Evolutionary conservation across 2,888 invertebrate species (phyloP), one percentile per base, ranked within the genome.

Genomic region (Parnassius smintheus): DNA sequence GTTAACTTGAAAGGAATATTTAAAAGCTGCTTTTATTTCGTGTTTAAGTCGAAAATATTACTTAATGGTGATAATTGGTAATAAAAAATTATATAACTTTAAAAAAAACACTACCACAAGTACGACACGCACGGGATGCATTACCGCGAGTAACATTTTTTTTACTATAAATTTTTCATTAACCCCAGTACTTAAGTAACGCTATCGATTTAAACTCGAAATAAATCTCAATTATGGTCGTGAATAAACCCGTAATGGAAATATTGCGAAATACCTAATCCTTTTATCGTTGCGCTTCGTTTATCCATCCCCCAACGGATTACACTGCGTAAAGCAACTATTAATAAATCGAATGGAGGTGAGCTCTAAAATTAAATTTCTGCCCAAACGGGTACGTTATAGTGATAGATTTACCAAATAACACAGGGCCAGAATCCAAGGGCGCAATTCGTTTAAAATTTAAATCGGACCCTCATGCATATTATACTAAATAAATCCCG

Each of bases 401-500:
- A 86, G 86, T 88, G 85, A 91, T 91, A 88, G 88, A 87, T 90
- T 85, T 85, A 80, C 85, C 79, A 85, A 87, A 85, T 85, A 86
- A 87, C 84, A 84, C 81, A 78, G 82, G 81, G 79, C 81, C 77
- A 76, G 83, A 87, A 88, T 87, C 88, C 88, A 90, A 91, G 89
- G 91, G 88, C 87, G 82, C 88, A 89, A 90, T 91, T 89, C 91
- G 88, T 91, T 91, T 90, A 91, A 91, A 91, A 91, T 91, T 91
- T 91, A 90, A 91, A 91, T 86, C 82, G 84, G 83, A 90, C 88
- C 90, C 89, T 91, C 91, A 91, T 91, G 89, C 91, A 91, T 91
- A 91, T 87, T 91, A 91, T 87, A 90, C 91, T 89, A 91, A 91
- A 91, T 89, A 91, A 91, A 91, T 91, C 91, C 88, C 82, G 73